Base-by-base conservation (phyloP, 2,113 vertebrate genomes). In the Percina caprodes region DNA sequence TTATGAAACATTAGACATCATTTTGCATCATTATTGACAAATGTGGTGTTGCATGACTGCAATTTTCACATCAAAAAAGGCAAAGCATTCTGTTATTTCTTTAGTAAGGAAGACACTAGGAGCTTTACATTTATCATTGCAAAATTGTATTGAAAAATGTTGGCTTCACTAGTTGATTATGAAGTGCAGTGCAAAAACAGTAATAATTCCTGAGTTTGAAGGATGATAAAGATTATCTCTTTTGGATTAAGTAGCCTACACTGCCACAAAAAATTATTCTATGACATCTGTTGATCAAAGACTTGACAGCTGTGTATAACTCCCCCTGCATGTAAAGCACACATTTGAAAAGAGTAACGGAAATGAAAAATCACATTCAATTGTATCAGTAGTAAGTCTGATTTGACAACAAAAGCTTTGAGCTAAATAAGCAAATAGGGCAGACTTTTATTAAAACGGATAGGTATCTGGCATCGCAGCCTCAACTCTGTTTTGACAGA, bases 401-500 rank as follows among this genome's bases (percentile, higher is more conserved):
- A 67, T 69, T 74, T 54, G 62, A 89, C 83, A 82, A 78, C 79
- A 83, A 75, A 77, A 48, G 65, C 68, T 84, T 69, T 62, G 82
- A 88, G 75, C 78, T 71, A 74, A 86, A 79, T 79, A 80, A 82
- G 69, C 80, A 85, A 82, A 80, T 33, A 54, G 55, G 72, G 68
- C 77, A 60, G 78, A 78, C 72, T 79, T 85, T 77, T 86, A 77
- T 86, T 81, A 54, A 58, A 67, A 60, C 21, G 48, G 63, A 82
- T 62, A 77, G 69, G 72, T 78, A 79, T 80, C 61, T 61, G 2
- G 75, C 59, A 74, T 68, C 21, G n/a, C 78, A 84, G 81, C 48
- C 63, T 82, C 80, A 86, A 80, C 73, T 83, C 62, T 77, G 84
- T 74, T 88, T 86, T 86, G 88, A 87, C 74, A 77, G 80, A 79